A percentile compares a stretch with the other conserved stretches of the same genome.
Conservation (phyloP, 2,888 invertebrate genomes). For the Drosophila meridionalis region DNA sequence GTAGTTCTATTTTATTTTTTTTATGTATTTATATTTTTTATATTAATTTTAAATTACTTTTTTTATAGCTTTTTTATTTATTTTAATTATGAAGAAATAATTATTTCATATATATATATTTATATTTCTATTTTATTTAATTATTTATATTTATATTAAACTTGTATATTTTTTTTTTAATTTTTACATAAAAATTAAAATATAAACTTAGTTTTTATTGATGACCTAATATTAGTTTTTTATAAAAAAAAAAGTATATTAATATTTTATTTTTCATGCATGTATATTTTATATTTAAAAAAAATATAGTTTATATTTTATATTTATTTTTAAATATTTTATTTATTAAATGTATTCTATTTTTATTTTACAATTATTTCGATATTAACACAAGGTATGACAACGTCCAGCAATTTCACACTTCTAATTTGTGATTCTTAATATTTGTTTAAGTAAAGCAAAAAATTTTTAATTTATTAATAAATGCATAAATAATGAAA, state of each 20-base stretch:
- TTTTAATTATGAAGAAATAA: no score
- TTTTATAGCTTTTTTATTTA: no score
- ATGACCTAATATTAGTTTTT: no score
- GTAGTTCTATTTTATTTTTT: no score
- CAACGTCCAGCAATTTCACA: not conserved
- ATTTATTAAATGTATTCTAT: not conserved
- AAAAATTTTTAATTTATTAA: not conserved
- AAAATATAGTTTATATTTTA: not conserved
- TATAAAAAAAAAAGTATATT: no score
- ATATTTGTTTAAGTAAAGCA: not conserved
- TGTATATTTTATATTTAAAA: not conserved
- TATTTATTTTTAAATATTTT: not conserved
- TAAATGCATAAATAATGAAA: constrained; percentile 6
- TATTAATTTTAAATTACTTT: no score
- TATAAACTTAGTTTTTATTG: no score
- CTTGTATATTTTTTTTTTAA: no score
- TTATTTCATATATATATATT: not conserved
- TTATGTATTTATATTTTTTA: no score
- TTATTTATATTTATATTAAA: not conserved
- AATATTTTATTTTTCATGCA: not conserved
- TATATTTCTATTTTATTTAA: not conserved
- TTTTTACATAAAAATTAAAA: no score
- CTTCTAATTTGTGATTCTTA: constrained; percentile 14
- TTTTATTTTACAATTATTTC: not conserved
- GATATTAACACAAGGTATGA: not conserved